phyloP scores from a whole-genome alignment of 2,888 invertebrate genomes.

The Eupithecia vulgata region DNA sequence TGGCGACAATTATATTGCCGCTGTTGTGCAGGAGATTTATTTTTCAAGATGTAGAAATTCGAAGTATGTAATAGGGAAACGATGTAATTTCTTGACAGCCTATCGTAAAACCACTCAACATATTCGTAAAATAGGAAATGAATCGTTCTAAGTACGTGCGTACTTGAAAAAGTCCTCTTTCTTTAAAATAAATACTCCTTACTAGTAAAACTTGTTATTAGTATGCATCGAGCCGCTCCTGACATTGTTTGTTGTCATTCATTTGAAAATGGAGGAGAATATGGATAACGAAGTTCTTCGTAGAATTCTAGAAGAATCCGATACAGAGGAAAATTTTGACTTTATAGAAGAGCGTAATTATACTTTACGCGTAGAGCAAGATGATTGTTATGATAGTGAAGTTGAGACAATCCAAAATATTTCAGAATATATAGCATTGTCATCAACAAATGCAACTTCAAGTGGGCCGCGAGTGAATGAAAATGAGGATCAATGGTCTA shows the following conservation, averaged over 20 bases:
- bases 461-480: conserved; percentile 16
- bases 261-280: conserved; percentile 20
- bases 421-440: conserved; percentile 14
- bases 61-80: conserved; percentile 23
- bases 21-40: conserved; percentile 24
- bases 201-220: conserved; percentile 20
- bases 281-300: conserved; percentile 19
- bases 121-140: conserved; percentile 22
- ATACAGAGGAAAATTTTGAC: conserved; percentile 20
- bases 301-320: conserved; percentile 20
- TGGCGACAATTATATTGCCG: conserved; percentile 23
- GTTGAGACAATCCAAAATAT: conserved; percentile 12
- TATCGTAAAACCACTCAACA: conserved; percentile 21
- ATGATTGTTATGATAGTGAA: conserved; percentile 8
- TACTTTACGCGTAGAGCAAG: conserved; percentile 19
- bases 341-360: conserved; percentile 19
- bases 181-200: conserved; percentile 12
- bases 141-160: conserved; percentile 19
- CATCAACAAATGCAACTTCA: conserved; percentile 17
- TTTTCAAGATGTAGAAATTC: conserved; percentile 22
- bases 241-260: conserved; percentile 20
- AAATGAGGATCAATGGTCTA: conserved; percentile 17
- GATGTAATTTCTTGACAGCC: conserved; percentile 19
- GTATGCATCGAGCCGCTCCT: conserved; percentile 18
- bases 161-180: conserved; percentile 5